A percentile compares a stretch with the other conserved stretches of the same genome.
Conservation (phyloP, 2,113 vertebrate species). For the Sebastes schlegelii region DNA sequence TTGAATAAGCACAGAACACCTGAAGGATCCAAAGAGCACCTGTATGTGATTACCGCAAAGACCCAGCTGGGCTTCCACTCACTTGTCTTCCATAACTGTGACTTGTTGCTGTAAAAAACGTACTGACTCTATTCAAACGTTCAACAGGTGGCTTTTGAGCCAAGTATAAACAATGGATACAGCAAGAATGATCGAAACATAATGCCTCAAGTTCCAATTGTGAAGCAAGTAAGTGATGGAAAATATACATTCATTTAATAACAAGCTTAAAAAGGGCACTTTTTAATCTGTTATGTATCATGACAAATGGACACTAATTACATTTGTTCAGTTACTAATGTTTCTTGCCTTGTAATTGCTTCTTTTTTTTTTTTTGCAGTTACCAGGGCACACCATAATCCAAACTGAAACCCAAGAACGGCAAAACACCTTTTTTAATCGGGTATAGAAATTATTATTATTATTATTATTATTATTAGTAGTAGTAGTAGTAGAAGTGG, state of each 20-base stretch:
- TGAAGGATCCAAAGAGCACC: no score
- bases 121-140: neutral
- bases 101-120: neutral
- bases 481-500: no score
- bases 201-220: neutral
- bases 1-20: no score
- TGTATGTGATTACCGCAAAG: no score
- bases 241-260: neutral
- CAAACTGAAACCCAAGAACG: neutral
- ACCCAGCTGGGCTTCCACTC: no score
- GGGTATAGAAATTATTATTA: neutral
- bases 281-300: neutral
- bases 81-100: neutral
- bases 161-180: fast-evolving
- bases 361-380: neutral
- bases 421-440: fast-evolving
- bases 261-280: neutral
- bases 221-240: constrained; percentile 21
- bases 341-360: neutral
- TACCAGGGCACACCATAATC: neutral
- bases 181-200: neutral
- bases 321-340: neutral
- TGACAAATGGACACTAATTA: neutral
- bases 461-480: neutral
- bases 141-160: constrained; percentile 24